These are phyloP conservation scores for Oscheius sp. DNA, from an alignment of 1,140 invertebrate genomes.

Conservation along the genomic window DNA sequence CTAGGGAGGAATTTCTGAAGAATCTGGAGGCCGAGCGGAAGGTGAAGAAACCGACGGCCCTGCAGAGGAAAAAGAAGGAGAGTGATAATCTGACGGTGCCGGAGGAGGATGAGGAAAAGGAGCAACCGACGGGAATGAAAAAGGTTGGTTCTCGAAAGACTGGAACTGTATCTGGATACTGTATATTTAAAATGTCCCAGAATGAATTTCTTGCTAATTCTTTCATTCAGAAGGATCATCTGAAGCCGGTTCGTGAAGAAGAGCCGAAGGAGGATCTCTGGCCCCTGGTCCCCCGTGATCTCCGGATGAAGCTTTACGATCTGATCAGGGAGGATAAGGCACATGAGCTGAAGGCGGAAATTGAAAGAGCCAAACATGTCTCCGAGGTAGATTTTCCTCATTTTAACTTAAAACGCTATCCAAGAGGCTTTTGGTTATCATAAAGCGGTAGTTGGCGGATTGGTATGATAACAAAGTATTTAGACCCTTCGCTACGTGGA, in stretches of 20 bases:
- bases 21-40: background rate
- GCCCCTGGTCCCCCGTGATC: background rate
- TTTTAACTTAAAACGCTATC: no score
- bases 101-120: constrained; percentile 1
- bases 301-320: background rate
- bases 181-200: no score
- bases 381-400: background rate
- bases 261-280: background rate
- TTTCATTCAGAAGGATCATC: background rate
- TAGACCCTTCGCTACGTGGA: background rate
- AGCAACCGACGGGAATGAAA: background rate
- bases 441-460: background rate
- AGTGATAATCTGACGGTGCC: background rate
- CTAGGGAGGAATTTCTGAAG: background rate
- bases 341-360: background rate
- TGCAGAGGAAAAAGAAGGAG: constrained; percentile 16
- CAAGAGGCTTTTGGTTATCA: no score
- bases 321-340: background rate
- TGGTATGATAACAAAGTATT: background rate
- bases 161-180: no score
- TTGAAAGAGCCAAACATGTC: background rate
- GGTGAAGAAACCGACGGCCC: constrained; percentile 1
- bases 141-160: no score
- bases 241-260: background rate
- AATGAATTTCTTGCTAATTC: background rate